Conservation (phyloP, 2,888 invertebrate species). For the Brachycybe producta region DNA sequence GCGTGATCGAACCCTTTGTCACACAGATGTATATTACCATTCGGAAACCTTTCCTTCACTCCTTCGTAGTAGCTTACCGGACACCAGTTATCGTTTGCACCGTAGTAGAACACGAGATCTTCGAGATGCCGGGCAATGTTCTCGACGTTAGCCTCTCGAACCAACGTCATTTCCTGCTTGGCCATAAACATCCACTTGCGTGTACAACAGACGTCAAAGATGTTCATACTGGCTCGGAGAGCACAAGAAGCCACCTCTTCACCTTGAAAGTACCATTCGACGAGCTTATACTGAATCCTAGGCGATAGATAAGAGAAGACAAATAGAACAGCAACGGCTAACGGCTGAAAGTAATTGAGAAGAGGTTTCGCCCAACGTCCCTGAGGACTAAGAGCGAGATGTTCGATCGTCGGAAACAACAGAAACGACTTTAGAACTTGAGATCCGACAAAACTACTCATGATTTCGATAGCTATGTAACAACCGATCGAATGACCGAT, state of each 20-base stretch:
- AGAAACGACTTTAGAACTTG: constrained; percentile 44
- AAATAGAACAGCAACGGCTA: constrained; percentile 28
- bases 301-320: constrained; percentile 27
- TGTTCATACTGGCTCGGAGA: constrained; percentile 28
- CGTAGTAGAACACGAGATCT: constrained; percentile 66
- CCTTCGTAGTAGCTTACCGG: constrained; percentile 57
- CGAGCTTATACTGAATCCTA: constrained; percentile 25
- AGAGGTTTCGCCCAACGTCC: constrained; percentile 55
- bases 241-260: constrained; percentile 27
- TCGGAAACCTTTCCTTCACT: constrained; percentile 46
- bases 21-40: constrained; percentile 48
- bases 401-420: constrained; percentile 76
- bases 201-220: constrained; percentile 29
- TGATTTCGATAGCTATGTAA: constrained; percentile 62
- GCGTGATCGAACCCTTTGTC: constrained; percentile 53
- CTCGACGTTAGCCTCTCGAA: constrained; percentile 51
- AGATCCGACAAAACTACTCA: constrained; percentile 39
- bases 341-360: constrained; percentile 38
- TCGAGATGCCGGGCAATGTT: constrained; percentile 45
- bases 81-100: constrained; percentile 67
- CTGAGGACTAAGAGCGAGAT: constrained; percentile 59
- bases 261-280: constrained; percentile 28
- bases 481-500: constrained; percentile 86
- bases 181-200: constrained; percentile 46
- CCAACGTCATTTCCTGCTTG: constrained; percentile 63